phyloP scores from a whole-genome alignment of 2,113 vertebrate genomes.

The Sarotherodon lohbergeri region DNA sequence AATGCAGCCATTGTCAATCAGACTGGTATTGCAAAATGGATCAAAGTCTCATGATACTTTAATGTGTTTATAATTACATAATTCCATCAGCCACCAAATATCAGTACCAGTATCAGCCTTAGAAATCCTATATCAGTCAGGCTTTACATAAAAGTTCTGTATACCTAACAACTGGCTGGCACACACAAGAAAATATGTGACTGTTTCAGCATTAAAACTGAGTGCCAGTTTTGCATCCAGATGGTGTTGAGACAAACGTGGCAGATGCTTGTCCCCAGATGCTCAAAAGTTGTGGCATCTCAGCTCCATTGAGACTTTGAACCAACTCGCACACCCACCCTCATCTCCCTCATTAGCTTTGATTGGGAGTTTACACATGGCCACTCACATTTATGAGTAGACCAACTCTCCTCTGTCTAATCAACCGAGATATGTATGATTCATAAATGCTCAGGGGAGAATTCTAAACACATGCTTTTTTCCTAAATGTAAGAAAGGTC shows the following conservation, averaged over 20 bases:
- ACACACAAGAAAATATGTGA: background rate
- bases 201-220: background rate
- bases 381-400: conserved; percentile 16
- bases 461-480: background rate
- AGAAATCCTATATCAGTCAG: background rate
- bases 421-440: conserved; percentile 6
- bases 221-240: conserved; percentile 18
- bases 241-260: conserved; percentile 42
- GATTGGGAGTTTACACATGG: conserved; percentile 45
- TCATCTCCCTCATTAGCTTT: conserved; percentile 42
- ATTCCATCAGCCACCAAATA: background rate
- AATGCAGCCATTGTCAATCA: background rate
- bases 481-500: background rate
- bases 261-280: conserved; percentile 47
- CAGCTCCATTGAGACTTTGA: conserved; percentile 31
- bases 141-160: background rate
- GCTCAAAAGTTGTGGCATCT: conserved; percentile 10
- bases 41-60: background rate
- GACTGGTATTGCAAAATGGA: background rate
- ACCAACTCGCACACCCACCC: conserved; percentile 6
- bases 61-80: background rate
- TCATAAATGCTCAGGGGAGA: background rate
- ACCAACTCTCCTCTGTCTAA: background rate
- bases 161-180: background rate
- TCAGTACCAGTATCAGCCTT: background rate